These are phyloP conservation scores for Paramormyrops kingsleyae DNA, from an alignment of 2,113 vertebrate genomes.

Conservation along the genomic window DNA sequence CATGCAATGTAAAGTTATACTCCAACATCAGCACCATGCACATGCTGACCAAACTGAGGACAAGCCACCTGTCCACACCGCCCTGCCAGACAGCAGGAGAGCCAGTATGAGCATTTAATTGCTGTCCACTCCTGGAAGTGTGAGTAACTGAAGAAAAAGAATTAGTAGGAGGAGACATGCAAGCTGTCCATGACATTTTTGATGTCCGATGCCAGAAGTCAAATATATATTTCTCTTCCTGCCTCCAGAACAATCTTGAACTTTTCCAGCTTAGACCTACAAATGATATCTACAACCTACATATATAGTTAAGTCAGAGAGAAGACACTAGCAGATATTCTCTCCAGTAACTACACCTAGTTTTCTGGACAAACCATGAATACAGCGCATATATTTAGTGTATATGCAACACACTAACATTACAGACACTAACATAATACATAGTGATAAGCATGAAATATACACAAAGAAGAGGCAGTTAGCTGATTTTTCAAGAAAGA, in stretches of 20 bases:
- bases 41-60: too few species aligned
- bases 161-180: not conserved
- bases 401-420: not conserved
- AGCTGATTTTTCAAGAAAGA: not conserved
- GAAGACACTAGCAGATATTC: not conserved
- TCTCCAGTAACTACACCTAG: not conserved
- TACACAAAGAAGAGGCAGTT: not conserved
- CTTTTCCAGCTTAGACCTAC: not conserved
- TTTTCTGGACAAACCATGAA: not conserved
- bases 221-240: conserved; percentile 42
- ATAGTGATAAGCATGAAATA: not conserved
- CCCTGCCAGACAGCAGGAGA: not conserved
- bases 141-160: not conserved
- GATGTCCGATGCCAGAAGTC: conserved; percentile 48
- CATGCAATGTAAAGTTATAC: not conserved
- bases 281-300: not conserved
- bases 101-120: not conserved
- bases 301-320: not conserved
- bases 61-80: not conserved
- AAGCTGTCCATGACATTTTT: conserved; percentile 43
- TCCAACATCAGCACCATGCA: not conserved
- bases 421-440: not conserved
- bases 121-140: not conserved
- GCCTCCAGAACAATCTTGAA: not conserved
- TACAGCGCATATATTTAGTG: not conserved